phyloP scores from a whole-genome alignment of 2,797 vertebrate genomes.

The Chloroceryle amazona region DNA sequence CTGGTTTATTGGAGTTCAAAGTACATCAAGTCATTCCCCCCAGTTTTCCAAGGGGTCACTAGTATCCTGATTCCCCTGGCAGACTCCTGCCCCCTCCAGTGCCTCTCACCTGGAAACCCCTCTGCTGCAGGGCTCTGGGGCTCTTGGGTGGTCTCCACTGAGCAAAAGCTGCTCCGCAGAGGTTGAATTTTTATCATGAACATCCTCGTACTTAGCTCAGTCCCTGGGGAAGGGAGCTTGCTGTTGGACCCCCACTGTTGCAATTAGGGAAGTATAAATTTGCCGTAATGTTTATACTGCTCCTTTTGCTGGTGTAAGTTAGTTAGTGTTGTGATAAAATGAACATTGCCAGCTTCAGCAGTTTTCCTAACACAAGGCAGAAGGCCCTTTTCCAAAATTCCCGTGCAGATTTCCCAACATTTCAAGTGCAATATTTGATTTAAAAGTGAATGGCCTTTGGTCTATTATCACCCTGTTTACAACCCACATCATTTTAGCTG shows the following conservation, averaged over 20 bases:
- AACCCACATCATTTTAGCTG: neutral
- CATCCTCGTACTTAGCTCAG: neutral
- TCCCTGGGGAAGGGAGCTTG: neutral
- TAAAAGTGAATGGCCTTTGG: neutral
- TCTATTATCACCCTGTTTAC: neutral
- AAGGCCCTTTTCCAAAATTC: neutral
- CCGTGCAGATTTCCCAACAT: neutral
- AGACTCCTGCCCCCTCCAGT: neutral
- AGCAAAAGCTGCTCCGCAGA: accelerated
- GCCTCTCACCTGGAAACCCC: neutral
- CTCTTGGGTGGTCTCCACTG: accelerated
- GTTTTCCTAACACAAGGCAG: neutral
- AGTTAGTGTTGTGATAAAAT: neutral
- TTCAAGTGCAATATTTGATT: neutral
- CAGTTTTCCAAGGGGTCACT: neutral
- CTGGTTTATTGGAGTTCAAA: neutral
- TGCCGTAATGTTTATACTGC: neutral
- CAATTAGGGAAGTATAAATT: neutral
- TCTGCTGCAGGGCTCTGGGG: accelerated
- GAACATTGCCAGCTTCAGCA: neutral
- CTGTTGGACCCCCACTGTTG: neutral
- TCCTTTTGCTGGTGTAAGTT: neutral
- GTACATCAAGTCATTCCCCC: neutral
- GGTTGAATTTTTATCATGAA: neutral
- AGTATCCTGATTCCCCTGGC: accelerated